Evolutionary conservation across 2,888 invertebrate species (phyloP).

Genomic region (Aleiodes alternator): DNA sequence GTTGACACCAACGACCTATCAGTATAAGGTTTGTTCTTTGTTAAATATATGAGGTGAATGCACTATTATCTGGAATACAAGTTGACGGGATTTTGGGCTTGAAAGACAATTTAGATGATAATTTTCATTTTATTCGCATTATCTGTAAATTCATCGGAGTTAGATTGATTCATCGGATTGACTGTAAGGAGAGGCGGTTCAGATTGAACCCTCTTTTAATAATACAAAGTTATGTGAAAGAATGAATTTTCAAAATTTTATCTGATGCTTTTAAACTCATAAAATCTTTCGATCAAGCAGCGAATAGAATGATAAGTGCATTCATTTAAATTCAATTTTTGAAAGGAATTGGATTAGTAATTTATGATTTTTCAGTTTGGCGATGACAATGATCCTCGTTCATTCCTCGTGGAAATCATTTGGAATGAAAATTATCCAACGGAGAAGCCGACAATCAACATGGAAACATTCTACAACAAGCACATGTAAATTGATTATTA

Average conservation of each 20-base stretch:
- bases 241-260: too few relatives aligned
- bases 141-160: too few relatives aligned
- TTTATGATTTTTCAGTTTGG: constrained; percentile 81
- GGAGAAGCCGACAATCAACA: constrained; percentile 86
- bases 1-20: constrained; percentile 86
- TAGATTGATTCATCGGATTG: too few relatives aligned
- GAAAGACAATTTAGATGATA: neutral
- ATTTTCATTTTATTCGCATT: constrained; percentile 28
- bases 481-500: constrained; percentile 84
- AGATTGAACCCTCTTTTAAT: too few relatives aligned
- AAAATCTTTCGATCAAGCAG: too few relatives aligned
- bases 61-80: too few relatives aligned
- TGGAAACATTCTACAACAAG: constrained; percentile 96
- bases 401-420: constrained; percentile 90
- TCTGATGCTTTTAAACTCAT: too few relatives aligned
- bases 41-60: neutral
- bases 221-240: too few relatives aligned
- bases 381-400: constrained; percentile 85
- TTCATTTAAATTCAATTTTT: neutral
- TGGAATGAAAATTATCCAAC: constrained; percentile 94
- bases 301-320: neutral
- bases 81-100: neutral
- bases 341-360: neutral
- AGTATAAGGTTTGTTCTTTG: constrained; percentile 86
- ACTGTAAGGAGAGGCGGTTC: too few relatives aligned